Percentiles rank a stretch among this genome's conserved stretches.
phyloP scores from a whole-genome alignment of 2,888 invertebrate genomes.

The Dolichopus griseipennis region DNA sequence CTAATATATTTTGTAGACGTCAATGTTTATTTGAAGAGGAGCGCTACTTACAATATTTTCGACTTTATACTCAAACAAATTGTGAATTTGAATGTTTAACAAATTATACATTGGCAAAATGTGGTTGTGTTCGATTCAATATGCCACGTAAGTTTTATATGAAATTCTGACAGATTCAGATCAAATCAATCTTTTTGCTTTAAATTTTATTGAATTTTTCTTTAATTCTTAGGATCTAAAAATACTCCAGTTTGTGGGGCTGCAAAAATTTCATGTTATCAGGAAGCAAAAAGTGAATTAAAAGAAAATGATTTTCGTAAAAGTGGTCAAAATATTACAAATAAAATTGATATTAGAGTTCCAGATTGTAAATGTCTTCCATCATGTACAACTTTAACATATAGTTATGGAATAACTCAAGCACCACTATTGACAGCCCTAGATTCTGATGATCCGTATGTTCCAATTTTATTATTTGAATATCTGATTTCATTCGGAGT shows the following conservation, averaged over 20 bases:
- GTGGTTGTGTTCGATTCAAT: conserved; percentile 55
- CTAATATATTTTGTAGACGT: conserved; percentile 34
- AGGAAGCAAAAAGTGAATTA: conserved; percentile 12
- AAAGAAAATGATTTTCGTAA: conserved; percentile 10
- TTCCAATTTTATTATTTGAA: background rate
- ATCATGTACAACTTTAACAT: conserved; percentile 12
- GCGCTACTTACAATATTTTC: conserved; percentile 50
- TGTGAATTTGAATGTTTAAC: conserved; percentile 58
- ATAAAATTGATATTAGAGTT: background rate
- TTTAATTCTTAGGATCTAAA: conserved; percentile 10
- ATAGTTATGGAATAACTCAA: conserved; percentile 12
- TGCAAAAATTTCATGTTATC: conserved; percentile 11
- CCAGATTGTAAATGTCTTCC: conserved; percentile 14
- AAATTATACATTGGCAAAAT: conserved; percentile 50
- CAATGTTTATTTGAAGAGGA: conserved; percentile 56
- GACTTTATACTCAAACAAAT: conserved; percentile 56
- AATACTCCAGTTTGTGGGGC: conserved; percentile 11
- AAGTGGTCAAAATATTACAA: background rate
- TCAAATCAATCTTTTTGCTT: no score
- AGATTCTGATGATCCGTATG: background rate
- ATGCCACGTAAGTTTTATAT: conserved; percentile 44
- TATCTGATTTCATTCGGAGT: no score
- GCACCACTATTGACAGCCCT: background rate
- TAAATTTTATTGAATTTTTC: no score
- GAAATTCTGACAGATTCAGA: no score